These are phyloP conservation scores for Megathymus violae DNA, from an alignment of 1,140 invertebrate genomes.

Conservation along the genomic window DNA sequence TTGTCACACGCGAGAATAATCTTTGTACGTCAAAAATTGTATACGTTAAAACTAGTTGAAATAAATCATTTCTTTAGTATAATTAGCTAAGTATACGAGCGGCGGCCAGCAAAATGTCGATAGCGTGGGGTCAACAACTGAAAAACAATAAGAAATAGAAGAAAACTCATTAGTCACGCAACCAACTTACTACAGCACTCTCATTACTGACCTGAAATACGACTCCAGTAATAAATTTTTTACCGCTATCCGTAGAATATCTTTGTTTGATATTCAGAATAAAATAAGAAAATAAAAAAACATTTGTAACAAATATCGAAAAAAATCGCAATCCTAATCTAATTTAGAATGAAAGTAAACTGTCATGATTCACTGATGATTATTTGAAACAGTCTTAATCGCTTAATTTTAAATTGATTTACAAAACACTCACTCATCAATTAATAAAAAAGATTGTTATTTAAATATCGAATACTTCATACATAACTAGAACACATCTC, in stretches of 20 bases:
- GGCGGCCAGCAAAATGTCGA: slow-evolving; percentile 58
- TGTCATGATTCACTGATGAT: too few species aligned
- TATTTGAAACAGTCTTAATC: too few species aligned
- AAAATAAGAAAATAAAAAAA: too few species aligned
- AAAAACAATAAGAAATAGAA: slow-evolving; percentile 78
- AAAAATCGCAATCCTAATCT: too few species aligned
- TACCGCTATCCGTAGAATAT: too few species aligned
- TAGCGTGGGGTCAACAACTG: slow-evolving; percentile 71
- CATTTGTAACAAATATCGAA: too few species aligned
- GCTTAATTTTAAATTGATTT: too few species aligned
- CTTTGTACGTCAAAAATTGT: slow-evolving; percentile 42
- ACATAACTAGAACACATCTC: slow-evolving; percentile 14
- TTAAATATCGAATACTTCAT: slow-evolving; percentile 5
- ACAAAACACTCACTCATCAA: too few species aligned
- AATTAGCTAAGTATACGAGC: slow-evolving; percentile 53
- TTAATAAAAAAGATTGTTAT: too few species aligned
- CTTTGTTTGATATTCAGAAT: too few species aligned
- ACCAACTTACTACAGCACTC: slow-evolving; percentile 42
- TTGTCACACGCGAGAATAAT: slow-evolving; percentile 54
- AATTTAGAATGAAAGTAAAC: too few species aligned
- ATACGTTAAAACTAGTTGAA: slow-evolving; percentile 46
- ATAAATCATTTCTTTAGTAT: slow-evolving; percentile 68
- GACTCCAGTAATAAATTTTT: not conserved
- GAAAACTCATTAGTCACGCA: slow-evolving; percentile 76
- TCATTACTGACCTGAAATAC: slow-evolving; percentile 17